Conservation (phyloP, 2,888 invertebrate species). For the Nyleta sp. region DNA sequence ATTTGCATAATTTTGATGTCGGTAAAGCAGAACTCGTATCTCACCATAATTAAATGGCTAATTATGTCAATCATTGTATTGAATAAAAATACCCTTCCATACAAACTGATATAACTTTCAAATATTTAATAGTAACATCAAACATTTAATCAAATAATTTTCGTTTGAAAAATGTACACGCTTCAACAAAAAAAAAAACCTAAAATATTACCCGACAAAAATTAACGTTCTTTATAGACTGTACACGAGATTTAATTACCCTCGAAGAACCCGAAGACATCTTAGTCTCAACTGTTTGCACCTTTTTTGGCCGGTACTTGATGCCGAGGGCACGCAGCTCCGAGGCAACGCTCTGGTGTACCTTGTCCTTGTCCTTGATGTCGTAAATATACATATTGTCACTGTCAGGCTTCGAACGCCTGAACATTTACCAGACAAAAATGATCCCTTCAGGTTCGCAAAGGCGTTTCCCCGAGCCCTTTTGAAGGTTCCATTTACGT, state of each 20-base stretch:
- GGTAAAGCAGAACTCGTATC: no score
- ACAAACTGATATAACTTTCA: no score
- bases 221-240: no score
- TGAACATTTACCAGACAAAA: not conserved
- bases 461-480: not conserved
- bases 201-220: no score
- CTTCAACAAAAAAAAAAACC: no score
- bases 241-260: conserved; percentile 15
- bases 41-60: no score
- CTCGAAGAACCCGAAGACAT: not conserved
- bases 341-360: conserved; percentile 85
- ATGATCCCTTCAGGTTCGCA: not conserved
- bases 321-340: conserved; percentile 88
- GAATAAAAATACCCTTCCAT: no score
- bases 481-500: not conserved
- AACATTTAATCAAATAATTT: no score
- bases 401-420: not conserved
- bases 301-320: conserved; percentile 88
- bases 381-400: conserved; percentile 84
- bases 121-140: no score
- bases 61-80: no score
- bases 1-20: no score
- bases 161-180: no score
- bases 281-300: conserved; percentile 16
- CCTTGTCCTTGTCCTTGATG: conserved; percentile 83